Evolutionary conservation across 1,140 invertebrate species (phyloP).

Genomic region (Bemisia tabaci): DNA sequence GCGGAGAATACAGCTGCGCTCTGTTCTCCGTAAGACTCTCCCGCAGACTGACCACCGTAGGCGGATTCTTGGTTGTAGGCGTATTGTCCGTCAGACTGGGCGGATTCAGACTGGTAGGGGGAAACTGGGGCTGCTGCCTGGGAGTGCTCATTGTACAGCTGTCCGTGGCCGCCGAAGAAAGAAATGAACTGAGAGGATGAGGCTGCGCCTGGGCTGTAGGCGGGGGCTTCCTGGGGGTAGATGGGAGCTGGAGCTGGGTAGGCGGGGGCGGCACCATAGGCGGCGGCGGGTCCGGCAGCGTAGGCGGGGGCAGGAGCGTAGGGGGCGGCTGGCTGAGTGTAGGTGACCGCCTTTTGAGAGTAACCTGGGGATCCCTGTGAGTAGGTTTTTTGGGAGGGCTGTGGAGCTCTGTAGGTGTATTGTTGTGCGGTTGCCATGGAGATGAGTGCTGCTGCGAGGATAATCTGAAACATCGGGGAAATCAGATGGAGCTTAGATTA

Average conservation of each 20-base stretch:
- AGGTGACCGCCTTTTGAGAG: too few relatives aligned
- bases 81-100: not conserved
- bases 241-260: not conserved
- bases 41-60: not conserved
- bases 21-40: not conserved
- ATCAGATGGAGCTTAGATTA: too few relatives aligned
- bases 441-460: not conserved
- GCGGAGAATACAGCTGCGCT: not conserved
- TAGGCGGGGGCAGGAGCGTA: not conserved
- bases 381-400: too few relatives aligned
- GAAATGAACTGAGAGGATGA: not conserved
- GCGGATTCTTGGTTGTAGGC: not conserved
- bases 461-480: not conserved
- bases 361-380: too few relatives aligned
- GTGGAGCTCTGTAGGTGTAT: not conserved
- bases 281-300: not conserved
- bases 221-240: not conserved
- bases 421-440: not conserved
- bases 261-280: too few relatives aligned
- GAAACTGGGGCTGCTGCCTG: too few relatives aligned
- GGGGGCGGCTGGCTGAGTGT: too few relatives aligned
- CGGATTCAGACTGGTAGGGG: not conserved
- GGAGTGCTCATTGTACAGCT: too few relatives aligned
- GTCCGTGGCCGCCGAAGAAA: not conserved
- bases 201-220: not conserved